Base-by-base conservation (phyloP, 2,888 invertebrate species). In the Parnassius apollo region DNA sequence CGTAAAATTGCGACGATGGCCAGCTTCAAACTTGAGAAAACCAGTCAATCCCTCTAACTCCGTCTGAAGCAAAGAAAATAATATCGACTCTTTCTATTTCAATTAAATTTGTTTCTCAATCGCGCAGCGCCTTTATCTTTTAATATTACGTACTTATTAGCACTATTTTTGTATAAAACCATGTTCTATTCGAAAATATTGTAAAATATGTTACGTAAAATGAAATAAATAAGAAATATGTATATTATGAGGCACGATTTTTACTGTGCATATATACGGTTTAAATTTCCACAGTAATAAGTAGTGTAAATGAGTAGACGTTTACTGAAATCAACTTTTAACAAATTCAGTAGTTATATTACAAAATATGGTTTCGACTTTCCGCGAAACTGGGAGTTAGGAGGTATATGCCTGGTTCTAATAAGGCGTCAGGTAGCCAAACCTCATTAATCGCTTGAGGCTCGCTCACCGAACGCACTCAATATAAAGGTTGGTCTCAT, bases 1-100 rank as follows among this genome's bases (percentile, higher is more conserved):
- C 0, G 96, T 95, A 83, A 97, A 98, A 91, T 98, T 97, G 78
- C 95, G 94, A 62, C 98, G 93, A 71, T 95, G 93, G 35, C 98
- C 98, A 74, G 95, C 95, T 70, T 97, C 96, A 91, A 98, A 98
- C 69, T 95, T 94, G 75, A 98, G 95, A 79, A 94, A 94, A 50
- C 98, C 98, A 12, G 97, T 97, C 75, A 98, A 90, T 53, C 98
- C 98, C 87, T 97, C 95, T 77, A 97, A 92, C 89, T 97, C 97
- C 75, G 96, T 96, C 97, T 97, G 93, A 74, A 93, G 85, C 81
- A 88, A 90, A 80, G 61, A 79, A 77, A 57, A 72, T 57, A 69
- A 71, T 65, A 65, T 71, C 65, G 68, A 74, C 78, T 79, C 75
- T 80, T 25, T 77, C 77, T 76, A 74, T 77, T 73, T 77, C 69